Evolutionary conservation across 2,888 invertebrate species (phyloP).

Genomic region (Dioctria linearis): DNA sequence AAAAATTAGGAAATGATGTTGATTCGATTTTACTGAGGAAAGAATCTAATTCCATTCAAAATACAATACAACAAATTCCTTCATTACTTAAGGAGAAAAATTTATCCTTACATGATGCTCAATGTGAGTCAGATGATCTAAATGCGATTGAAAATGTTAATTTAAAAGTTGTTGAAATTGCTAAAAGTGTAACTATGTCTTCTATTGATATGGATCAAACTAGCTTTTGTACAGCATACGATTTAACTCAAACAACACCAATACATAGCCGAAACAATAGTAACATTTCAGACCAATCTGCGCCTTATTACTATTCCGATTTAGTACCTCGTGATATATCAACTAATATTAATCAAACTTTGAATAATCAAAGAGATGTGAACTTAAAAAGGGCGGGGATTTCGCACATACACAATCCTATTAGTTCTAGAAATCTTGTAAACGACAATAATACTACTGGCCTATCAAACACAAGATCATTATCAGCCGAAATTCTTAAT

Average conservation of each 20-base stretch:
- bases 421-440: slow-evolving; percentile 69
- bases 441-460: slow-evolving; percentile 59
- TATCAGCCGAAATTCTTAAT: slow-evolving; percentile 78
- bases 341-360: slow-evolving; percentile 64
- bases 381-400: slow-evolving; percentile 77
- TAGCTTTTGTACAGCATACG: slow-evolving; percentile 61
- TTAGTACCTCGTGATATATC: slow-evolving; percentile 31
- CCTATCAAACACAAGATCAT: slow-evolving; percentile 75
- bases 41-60: background rate
- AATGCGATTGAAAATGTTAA: slow-evolving; percentile 45
- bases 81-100: slow-evolving; percentile 61
- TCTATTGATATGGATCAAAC: slow-evolving; percentile 61
- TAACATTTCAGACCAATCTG: slow-evolving; percentile 77
- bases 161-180: slow-evolving; percentile 56
- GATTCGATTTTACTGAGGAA: background rate
- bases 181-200: slow-evolving; percentile 62
- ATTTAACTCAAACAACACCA: slow-evolving; percentile 66
- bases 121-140: slow-evolving; percentile 60
- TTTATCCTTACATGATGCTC: slow-evolving; percentile 60
- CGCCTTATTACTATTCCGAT: slow-evolving; percentile 92
- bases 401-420: slow-evolving; percentile 82
- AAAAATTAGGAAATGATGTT: slow-evolving; percentile 61
- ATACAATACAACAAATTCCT: slow-evolving; percentile 16
- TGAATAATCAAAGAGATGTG: slow-evolving; percentile 84
- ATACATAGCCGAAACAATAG: slow-evolving; percentile 78